phyloP scores from a whole-genome alignment of 2,113 vertebrate genomes.

The Camarhynchus parvulus region DNA sequence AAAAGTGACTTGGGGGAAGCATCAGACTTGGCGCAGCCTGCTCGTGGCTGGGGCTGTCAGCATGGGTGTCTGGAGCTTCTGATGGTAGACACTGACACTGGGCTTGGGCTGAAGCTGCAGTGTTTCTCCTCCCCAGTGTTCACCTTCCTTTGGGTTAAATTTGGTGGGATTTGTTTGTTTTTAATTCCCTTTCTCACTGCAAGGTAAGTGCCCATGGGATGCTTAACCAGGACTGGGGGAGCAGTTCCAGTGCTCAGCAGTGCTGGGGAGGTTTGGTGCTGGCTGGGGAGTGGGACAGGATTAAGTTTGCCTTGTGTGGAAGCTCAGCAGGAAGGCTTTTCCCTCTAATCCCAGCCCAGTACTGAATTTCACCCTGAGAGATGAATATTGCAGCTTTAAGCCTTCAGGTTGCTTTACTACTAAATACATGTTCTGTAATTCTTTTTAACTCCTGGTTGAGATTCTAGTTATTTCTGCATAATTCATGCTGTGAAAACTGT shows the following conservation, averaged over 20 bases:
- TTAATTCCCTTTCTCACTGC: constrained; percentile 36
- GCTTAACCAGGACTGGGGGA: background rate
- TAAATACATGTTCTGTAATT: constrained; percentile 62
- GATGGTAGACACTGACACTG: constrained; percentile 15
- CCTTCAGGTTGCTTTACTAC: constrained; percentile 60
- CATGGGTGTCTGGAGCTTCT: constrained; percentile 24
- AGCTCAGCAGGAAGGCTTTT: background rate
- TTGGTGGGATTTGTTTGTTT: constrained; percentile 30
- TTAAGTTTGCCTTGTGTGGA: background rate
- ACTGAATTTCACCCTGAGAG: background rate
- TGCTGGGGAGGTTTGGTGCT: background rate
- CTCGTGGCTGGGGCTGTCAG: constrained; percentile 16
- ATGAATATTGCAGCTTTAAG: constrained; percentile 65
- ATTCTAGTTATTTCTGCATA: constrained; percentile 44
- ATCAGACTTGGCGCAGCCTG: constrained; percentile 27
- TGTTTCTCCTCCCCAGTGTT: constrained; percentile 53
- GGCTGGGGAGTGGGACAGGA: background rate
- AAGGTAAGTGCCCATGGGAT: constrained; percentile 50
- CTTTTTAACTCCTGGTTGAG: constrained; percentile 61
- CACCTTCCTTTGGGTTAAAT: constrained; percentile 42
- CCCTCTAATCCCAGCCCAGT: background rate
- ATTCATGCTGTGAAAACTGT: constrained; percentile 64
- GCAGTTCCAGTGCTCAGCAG: background rate
- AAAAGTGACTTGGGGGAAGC: constrained; percentile 18
- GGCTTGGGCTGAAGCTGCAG: constrained; percentile 63